Evolutionary conservation across 2,797 vertebrate species (phyloP).

Genomic region (Takifugu rubripes): DNA sequence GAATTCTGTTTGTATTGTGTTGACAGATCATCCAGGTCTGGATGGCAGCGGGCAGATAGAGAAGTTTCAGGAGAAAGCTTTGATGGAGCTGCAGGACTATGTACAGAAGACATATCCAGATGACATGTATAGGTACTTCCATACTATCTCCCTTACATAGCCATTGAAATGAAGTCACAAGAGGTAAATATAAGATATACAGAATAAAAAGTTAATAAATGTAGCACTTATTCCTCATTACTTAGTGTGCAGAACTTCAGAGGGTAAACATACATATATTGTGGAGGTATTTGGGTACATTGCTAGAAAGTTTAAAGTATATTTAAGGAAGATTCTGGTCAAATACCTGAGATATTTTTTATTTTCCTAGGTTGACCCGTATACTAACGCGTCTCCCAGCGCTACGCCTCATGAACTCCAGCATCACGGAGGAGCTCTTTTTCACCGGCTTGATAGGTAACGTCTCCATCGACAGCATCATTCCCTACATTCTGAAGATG

Average conservation of each 20-base stretch:
- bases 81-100: conserved; percentile 99
- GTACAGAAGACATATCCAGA: conserved; percentile 97
- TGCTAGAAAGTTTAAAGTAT: too few species aligned
- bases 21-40: conserved; percentile 92
- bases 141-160: background rate
- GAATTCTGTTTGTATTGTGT: conserved; percentile 16
- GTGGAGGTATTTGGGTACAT: background rate
- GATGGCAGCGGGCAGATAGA: conserved; percentile 91
- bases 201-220: background rate
- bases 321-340: too few species aligned
- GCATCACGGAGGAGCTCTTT: conserved; percentile 97
- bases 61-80: conserved; percentile 97
- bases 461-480: conserved; percentile 98
- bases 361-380: conserved; percentile 85
- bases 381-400: conserved; percentile 94
- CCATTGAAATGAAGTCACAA: background rate
- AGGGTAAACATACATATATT: background rate
- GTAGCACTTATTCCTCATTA: too few species aligned
- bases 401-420: conserved; percentile 94
- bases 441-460: conserved; percentile 98
- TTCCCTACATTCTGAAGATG: conserved; percentile 99
- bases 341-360: background rate
- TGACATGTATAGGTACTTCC: conserved; percentile 90
- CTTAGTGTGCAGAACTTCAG: too few species aligned
- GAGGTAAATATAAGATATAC: background rate